phyloP scores from a whole-genome alignment of 1,140 invertebrate species.

The Anadara kagoshimensis region DNA sequence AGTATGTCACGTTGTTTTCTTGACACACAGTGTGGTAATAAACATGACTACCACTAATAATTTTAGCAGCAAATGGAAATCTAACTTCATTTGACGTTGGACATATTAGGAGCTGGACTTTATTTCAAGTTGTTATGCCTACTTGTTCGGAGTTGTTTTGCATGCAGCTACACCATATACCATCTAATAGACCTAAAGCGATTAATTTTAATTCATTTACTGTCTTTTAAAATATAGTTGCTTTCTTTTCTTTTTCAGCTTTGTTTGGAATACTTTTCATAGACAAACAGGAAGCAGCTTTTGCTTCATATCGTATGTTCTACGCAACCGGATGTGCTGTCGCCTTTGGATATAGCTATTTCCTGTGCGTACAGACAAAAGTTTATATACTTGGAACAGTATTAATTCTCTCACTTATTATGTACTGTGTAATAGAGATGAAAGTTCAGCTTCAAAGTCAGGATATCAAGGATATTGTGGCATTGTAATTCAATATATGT shows the following conservation, averaged over 20 bases:
- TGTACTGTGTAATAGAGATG: constrained; percentile 70
- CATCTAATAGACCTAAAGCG: too few species aligned
- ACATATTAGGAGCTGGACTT: too few species aligned
- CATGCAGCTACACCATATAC: too few species aligned
- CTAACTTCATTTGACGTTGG: too few species aligned
- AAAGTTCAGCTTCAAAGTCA: constrained; percentile 68
- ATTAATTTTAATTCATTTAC: too few species aligned
- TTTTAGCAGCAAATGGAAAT: too few species aligned
- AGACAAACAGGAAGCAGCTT: constrained; percentile 70
- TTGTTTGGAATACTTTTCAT: constrained; percentile 70
- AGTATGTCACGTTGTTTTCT: too few species aligned
- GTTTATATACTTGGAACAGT: constrained; percentile 64
- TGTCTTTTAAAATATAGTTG: neutral
- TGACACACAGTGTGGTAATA: too few species aligned
- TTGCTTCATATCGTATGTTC: constrained; percentile 70
- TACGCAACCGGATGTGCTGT: constrained; percentile 69
- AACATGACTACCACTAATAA: too few species aligned
- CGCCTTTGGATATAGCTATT: constrained; percentile 71
- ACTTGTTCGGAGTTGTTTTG: too few species aligned
- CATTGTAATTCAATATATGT: constrained; percentile 41
- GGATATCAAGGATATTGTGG: constrained; percentile 68
- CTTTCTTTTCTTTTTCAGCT: constrained; percentile 57
- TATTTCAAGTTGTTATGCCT: too few species aligned
- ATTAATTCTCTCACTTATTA: constrained; percentile 55
- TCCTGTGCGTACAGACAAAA: constrained; percentile 70